These are phyloP conservation scores for Labroides dimidiatus DNA, from an alignment of 2,797 vertebrate genomes.

Conservation along the genomic window DNA sequence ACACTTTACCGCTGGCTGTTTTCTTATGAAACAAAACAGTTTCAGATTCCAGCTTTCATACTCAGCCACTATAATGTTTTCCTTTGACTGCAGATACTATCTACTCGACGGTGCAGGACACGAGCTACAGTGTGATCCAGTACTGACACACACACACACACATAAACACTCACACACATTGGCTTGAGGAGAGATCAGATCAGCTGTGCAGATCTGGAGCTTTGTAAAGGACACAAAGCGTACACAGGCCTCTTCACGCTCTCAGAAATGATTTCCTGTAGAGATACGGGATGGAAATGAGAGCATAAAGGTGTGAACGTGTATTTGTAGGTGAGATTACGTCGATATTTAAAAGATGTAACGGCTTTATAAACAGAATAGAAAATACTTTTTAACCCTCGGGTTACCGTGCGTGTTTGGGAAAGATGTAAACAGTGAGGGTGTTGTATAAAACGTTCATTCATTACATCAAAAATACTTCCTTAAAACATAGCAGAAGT, in stretches of 20 bases:
- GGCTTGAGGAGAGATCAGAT: neutral
- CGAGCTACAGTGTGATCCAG: constrained; percentile 77
- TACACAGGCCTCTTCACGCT: constrained; percentile 17
- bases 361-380: constrained; percentile 21
- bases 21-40: neutral
- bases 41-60: neutral
- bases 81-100: constrained; percentile 60
- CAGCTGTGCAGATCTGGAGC: neutral
- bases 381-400: neutral
- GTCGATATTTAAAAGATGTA: constrained; percentile 12
- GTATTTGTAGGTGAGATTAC: constrained; percentile 3
- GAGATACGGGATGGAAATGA: constrained; percentile 1
- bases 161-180: neutral
- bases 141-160: constrained; percentile 54
- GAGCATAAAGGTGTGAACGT: constrained; percentile 11
- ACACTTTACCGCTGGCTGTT: neutral
- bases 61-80: constrained; percentile 1
- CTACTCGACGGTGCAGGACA: constrained; percentile 73
- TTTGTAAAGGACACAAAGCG: neutral
- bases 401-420: neutral
- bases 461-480: no score
- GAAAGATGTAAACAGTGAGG: neutral
- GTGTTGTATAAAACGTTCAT: neutral
- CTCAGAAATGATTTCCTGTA: constrained; percentile 31
- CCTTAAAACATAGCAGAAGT: no score